Percentiles rank a stretch among this genome's conserved stretches.
Evolutionary conservation across 1,140 invertebrate genomes (phyloP).

Genomic region (Trypoxylus dichotomus): DNA sequence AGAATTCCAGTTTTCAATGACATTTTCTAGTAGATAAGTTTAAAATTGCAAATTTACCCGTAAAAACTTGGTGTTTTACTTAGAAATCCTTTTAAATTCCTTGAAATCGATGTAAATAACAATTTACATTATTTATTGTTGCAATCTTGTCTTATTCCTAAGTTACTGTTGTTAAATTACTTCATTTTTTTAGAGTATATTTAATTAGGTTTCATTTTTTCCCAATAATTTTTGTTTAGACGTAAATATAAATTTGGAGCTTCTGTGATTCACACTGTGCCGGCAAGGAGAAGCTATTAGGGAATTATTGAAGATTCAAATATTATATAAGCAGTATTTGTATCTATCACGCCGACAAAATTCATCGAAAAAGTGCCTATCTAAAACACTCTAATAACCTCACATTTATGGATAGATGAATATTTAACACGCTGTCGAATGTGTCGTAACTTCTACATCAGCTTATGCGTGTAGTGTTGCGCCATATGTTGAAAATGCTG

Average conservation of each 20-base stretch:
- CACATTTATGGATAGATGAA: conserved; percentile 5
- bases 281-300: neutral
- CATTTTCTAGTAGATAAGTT: no score
- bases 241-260: no score
- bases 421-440: neutral
- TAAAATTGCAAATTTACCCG: neutral
- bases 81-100: no score
- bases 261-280: no score
- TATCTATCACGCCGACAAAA: neutral
- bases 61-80: neutral
- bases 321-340: neutral
- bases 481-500: conserved; percentile 6
- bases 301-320: neutral
- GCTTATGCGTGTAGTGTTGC: neutral
- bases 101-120: no score
- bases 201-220: no score
- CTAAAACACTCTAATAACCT: neutral
- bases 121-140: no score
- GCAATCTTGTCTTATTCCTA: no score
- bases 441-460: neutral
- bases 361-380: neutral
- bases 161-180: no score
- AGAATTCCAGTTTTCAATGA: no score
- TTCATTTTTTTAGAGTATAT: no score
- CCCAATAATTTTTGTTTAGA: no score